Percentiles rank a stretch among this genome's conserved stretches.
phyloP scores from a whole-genome alignment of 2,797 vertebrate genomes.

The Rhodeus uyekii region DNA sequence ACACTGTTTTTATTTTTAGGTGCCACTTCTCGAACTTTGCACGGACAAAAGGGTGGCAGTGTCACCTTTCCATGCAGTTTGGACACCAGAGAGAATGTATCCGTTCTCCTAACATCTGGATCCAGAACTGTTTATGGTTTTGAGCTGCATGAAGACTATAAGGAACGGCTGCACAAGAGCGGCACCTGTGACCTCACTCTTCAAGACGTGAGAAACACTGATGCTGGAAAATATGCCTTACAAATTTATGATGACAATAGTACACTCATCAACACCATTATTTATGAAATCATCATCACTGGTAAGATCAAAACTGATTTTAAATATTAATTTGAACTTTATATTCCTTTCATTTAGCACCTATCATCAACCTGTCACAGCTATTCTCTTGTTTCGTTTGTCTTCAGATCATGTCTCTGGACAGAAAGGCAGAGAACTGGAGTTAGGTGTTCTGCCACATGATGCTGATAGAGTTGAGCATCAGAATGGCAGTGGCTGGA shows the following conservation, averaged over 20 bases:
- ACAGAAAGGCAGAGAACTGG: background rate
- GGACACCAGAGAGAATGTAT: background rate
- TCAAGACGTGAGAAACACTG: background rate
- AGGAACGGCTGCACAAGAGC: background rate
- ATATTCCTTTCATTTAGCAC: background rate
- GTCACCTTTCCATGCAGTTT: background rate
- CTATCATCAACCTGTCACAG: background rate
- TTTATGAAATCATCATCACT: accelerated
- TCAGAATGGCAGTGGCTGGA: accelerated
- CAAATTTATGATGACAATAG: accelerated
- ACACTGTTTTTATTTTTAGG: background rate
- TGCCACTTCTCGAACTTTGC: background rate
- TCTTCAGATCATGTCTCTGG: background rate
- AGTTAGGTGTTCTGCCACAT: background rate
- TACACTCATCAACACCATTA: too few species aligned
- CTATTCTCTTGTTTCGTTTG: background rate
- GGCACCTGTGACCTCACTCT: background rate
- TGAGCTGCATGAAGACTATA: background rate
- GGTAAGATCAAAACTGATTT: background rate
- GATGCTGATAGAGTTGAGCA: background rate
- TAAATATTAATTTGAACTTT: background rate
- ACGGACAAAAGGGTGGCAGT: background rate
- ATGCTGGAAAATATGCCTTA: background rate
- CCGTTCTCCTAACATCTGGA: accelerated
- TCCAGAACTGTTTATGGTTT: accelerated